phyloP scores from a whole-genome alignment of 2,888 invertebrate species.

The Heliconius charithonia region DNA sequence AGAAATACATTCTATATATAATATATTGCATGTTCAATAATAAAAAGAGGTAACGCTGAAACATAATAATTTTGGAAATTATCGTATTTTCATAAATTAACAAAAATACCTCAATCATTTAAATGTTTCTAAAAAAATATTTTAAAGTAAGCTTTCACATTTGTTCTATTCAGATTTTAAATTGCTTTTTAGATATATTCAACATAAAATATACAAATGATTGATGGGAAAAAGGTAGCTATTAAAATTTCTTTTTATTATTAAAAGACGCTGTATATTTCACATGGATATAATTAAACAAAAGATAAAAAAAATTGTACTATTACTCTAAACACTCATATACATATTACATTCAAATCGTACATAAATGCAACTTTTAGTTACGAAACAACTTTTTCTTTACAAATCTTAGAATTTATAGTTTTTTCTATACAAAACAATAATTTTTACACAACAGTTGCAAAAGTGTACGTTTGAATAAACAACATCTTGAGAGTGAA shows the following conservation, averaged over 20 bases:
- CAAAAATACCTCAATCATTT: no score
- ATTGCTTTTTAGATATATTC: no score
- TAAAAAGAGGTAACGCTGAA: neutral
- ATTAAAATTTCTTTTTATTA: neutral
- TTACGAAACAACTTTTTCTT: conserved; percentile 30
- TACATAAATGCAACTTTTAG: conserved; percentile 34
- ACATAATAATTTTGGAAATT: neutral
- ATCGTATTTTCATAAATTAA: neutral
- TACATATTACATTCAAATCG: conserved; percentile 19
- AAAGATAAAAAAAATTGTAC: neutral
- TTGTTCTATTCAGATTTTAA: no score
- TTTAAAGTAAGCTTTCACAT: no score
- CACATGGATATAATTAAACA: conserved; percentile 5
- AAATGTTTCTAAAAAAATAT: no score
- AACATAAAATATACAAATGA: no score
- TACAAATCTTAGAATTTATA: conserved; percentile 29
- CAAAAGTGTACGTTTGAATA: conserved; percentile 31
- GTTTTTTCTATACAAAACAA: conserved; percentile 29
- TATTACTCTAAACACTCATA: neutral
- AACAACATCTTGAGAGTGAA: neutral
- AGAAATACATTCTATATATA: neutral
- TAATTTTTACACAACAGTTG: conserved; percentile 31
- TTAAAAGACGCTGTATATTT: conserved; percentile 1
- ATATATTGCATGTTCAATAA: neutral
- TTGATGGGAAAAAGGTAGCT: neutral